phyloP scores from a whole-genome alignment of 2,113 vertebrate genomes.

The Mirza zaza region DNA sequence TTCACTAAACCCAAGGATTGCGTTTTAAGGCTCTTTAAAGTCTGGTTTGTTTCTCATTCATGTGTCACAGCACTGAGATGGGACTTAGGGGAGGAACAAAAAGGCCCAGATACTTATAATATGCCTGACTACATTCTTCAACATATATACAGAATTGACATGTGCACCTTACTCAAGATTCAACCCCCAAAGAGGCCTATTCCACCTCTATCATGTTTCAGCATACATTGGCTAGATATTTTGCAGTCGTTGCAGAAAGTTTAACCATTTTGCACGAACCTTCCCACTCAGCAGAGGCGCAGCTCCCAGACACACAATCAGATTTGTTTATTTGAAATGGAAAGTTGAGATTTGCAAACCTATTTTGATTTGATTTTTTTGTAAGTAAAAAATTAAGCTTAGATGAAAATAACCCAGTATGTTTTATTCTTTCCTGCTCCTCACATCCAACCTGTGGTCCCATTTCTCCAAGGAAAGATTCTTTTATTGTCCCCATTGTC shows the following conservation, averaged over 20 bases:
- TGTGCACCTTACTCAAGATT: background rate
- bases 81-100: background rate
- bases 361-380: constrained; percentile 65
- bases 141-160: background rate
- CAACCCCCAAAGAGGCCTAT: background rate
- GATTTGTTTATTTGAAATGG: constrained; percentile 65
- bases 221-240: background rate
- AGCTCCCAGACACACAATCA: background rate
- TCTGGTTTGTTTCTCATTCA: background rate
- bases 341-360: constrained; percentile 65
- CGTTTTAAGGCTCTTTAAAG: background rate
- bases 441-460: constrained; percentile 73
- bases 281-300: background rate
- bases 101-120: background rate
- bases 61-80: background rate
- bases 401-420: constrained; percentile 47
- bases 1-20: background rate
- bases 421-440: constrained; percentile 72
- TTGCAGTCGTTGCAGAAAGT: constrained; percentile 23
- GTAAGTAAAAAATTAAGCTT: constrained; percentile 50
- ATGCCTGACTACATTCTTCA: background rate
- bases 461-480: constrained; percentile 70
- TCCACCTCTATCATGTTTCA: background rate
- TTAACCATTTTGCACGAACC: background rate
- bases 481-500: constrained; percentile 66